These are phyloP conservation scores for Caenorhabditis zanzibari DNA, from an alignment of 2,888 invertebrate species.

Conservation along the genomic window DNA sequence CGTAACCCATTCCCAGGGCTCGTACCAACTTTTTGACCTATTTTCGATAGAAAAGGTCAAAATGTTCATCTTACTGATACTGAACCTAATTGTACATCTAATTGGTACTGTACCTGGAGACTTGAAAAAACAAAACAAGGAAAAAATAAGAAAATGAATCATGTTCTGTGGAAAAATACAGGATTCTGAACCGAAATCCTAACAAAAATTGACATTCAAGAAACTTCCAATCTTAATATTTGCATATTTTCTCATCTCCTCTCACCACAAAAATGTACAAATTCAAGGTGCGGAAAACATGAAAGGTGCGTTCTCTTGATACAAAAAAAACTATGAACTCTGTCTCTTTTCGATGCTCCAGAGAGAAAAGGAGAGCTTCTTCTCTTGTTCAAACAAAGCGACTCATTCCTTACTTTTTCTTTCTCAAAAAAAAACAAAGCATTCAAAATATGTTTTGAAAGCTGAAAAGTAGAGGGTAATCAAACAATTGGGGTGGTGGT, in stretches of 20 bases:
- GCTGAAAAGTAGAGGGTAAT: background rate
- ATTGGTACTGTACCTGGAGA: too few relatives aligned
- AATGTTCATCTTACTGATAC: too few relatives aligned
- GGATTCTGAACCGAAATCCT: too few relatives aligned
- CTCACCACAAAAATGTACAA: background rate
- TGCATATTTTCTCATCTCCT: constrained; percentile 2
- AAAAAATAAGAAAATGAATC: too few relatives aligned
- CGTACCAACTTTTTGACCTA: too few relatives aligned
- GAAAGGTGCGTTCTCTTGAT: constrained; percentile 26
- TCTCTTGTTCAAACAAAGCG: constrained; percentile 30
- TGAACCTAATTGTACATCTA: too few relatives aligned
- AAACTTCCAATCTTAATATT: background rate
- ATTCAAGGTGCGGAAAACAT: constrained; percentile 23
- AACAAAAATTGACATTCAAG: too few relatives aligned
- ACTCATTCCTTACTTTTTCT: background rate
- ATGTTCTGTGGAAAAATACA: too few relatives aligned
- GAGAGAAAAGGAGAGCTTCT: background rate
- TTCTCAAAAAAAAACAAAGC: constrained; percentile 42
- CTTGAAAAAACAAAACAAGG: too few relatives aligned
- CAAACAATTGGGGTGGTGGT: constrained; percentile 15
- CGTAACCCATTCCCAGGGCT: too few relatives aligned
- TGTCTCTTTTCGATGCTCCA: constrained; percentile 16
- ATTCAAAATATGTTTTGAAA: constrained; percentile 53
- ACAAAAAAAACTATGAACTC: constrained; percentile 37
- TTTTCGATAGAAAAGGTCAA: too few relatives aligned